phyloP scores from a whole-genome alignment of 2,797 vertebrate species.

The Dipus sagitta region DNA sequence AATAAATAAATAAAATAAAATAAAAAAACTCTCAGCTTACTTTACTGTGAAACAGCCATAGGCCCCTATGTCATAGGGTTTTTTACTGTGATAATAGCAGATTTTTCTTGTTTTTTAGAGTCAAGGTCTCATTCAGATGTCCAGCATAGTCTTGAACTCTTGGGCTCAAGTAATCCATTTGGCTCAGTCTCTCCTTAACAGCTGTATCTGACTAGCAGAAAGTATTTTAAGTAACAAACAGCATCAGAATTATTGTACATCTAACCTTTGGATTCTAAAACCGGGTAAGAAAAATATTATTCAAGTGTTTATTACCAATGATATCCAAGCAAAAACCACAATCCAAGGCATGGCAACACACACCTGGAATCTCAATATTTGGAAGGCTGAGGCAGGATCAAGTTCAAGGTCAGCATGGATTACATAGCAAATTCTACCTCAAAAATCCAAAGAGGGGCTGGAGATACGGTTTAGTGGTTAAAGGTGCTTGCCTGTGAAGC shows the following conservation, averaged over 20 bases:
- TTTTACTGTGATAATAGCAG: conserved; percentile 26
- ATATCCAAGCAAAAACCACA: conserved; percentile 18
- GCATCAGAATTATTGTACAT: conserved; percentile 27
- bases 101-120: not conserved
- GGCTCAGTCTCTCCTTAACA: not conserved
- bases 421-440: not conserved
- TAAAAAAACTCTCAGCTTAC: not conserved
- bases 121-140: not conserved
- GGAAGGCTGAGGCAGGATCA: not conserved
- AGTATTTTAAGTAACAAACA: conserved; percentile 32
- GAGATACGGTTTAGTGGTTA: too few relatives aligned
- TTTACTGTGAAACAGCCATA: conserved; percentile 49
- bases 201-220: not conserved
- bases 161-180: not conserved
- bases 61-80: not conserved
- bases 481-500: too few relatives aligned
- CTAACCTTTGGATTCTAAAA: conserved; percentile 58
- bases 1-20: not conserved
- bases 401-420: not conserved
- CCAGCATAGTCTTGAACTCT: not conserved
- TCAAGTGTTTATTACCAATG: conserved; percentile 45
- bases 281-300: conserved; percentile 44
- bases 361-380: not conserved
- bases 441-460: conserved; percentile 31
- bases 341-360: not conserved